These are phyloP conservation scores for Drosophila helvetica DNA, from an alignment of 2,888 invertebrate species.

Conservation along the genomic window DNA sequence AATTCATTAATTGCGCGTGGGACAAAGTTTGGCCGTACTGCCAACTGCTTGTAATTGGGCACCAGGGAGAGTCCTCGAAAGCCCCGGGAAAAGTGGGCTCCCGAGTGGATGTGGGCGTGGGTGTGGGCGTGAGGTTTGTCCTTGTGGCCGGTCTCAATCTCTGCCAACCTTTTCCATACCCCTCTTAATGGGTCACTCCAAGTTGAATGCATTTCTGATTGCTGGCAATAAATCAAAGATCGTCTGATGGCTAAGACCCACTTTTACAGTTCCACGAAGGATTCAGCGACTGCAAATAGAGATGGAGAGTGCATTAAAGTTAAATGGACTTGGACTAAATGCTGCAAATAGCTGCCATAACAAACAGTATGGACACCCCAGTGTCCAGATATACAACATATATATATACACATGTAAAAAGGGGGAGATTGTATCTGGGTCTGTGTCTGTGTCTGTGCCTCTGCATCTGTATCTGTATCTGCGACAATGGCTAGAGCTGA, in stretches of 20 bases:
- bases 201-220: conserved; percentile 37
- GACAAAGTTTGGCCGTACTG: conserved; percentile 53
- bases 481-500: conserved; percentile 49
- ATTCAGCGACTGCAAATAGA: conserved; percentile 26
- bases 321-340: conserved; percentile 67
- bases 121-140: conserved; percentile 1
- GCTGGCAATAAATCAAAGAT: conserved; percentile 44
- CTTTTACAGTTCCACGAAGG: conserved; percentile 17
- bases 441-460: conserved; percentile 14
- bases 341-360: conserved; percentile 67
- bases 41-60: conserved; percentile 60
- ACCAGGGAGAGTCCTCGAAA: conserved; percentile 16
- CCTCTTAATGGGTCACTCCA: conserved; percentile 2
- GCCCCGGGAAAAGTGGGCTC: background rate
- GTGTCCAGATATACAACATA: conserved; percentile 6
- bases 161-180: background rate
- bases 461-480: conserved; percentile 29
- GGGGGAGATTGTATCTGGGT: conserved; percentile 21
- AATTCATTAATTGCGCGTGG: conserved; percentile 69
- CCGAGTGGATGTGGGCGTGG: background rate
- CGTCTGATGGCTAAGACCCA: conserved; percentile 11
- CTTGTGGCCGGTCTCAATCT: conserved; percentile 2
- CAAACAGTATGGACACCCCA: conserved; percentile 43
- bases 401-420: conserved; percentile 12
- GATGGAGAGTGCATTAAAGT: conserved; percentile 61